A percentile compares a stretch with the other conserved stretches of the same genome.
phyloP scores from a whole-genome alignment of 2,888 invertebrate species.

The Pegoplata infirma region DNA sequence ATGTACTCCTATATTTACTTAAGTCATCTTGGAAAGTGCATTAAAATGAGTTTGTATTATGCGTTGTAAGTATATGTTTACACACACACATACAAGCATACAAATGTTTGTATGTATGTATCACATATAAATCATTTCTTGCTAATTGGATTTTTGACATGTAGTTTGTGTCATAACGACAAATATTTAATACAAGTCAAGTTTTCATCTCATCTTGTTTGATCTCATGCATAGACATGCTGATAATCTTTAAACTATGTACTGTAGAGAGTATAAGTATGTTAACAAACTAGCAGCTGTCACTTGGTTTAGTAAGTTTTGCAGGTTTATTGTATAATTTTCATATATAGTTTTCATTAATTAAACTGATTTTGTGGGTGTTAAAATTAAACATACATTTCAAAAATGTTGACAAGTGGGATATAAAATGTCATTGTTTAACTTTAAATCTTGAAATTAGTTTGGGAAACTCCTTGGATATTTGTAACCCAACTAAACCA shows the following conservation, averaged over 20 bases:
- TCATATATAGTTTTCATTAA: constrained; percentile 2
- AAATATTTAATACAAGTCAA: constrained; percentile 52
- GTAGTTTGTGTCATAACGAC: constrained; percentile 48
- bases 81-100: background rate
- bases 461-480: no score
- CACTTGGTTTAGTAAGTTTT: background rate
- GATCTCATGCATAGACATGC: background rate
- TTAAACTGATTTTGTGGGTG: constrained; percentile 15
- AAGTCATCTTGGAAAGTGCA: background rate
- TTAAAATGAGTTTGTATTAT: background rate
- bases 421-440: no score
- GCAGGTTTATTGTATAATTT: background rate
- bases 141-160: constrained; percentile 61
- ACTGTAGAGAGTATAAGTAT: no score
- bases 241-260: background rate
- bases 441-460: no score
- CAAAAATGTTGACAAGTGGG: no score
- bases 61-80: no score
- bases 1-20: constrained; percentile 17
- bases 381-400: background rate
- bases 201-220: background rate
- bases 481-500: no score
- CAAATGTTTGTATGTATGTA: background rate
- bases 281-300: no score
- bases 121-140: constrained; percentile 40